Evolutionary conservation across 2,888 invertebrate species (phyloP).

Genomic region (Synanthedon andrenaeformis): DNA sequence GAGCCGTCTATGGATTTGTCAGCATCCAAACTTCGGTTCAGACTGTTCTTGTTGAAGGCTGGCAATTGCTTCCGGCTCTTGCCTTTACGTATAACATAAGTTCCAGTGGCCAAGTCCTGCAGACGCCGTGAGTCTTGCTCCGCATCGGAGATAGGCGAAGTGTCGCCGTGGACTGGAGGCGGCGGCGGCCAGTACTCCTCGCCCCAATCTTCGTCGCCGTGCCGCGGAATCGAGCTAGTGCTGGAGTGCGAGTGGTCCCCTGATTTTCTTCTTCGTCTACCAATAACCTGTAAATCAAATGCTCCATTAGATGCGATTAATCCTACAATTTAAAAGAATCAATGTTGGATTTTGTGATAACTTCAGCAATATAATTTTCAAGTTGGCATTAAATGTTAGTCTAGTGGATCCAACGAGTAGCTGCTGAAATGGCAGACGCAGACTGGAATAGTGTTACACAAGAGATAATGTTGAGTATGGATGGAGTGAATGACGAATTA

Average conservation of each 20-base stretch:
- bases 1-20: conserved; percentile 63
- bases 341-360: too few relatives aligned
- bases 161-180: conserved; percentile 74
- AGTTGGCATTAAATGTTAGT: too few relatives aligned
- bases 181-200: conserved; percentile 81
- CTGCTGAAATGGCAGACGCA: too few relatives aligned
- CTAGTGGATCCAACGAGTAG: too few relatives aligned
- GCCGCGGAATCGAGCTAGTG: conserved; percentile 79
- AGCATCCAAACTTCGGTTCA: conserved; percentile 57
- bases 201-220: conserved; percentile 72
- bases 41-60: conserved; percentile 64
- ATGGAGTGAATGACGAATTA: too few relatives aligned
- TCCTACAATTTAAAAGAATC: too few relatives aligned
- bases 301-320: too few relatives aligned
- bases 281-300: conserved; percentile 60
- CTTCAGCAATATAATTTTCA: too few relatives aligned
- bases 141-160: conserved; percentile 76
- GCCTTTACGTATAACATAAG: conserved; percentile 84
- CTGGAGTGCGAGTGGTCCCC: conserved; percentile 74
- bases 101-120: conserved; percentile 70
- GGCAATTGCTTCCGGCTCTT: conserved; percentile 77
- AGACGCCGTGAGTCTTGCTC: conserved; percentile 45
- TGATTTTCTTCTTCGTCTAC: conserved; percentile 67
- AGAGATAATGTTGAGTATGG: too few relatives aligned
- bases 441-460: too few relatives aligned